These are phyloP conservation scores for Chiridota heheva DNA, from an alignment of 35 echinoderm and acorn worm genomes.

Conservation along the genomic window DNA sequence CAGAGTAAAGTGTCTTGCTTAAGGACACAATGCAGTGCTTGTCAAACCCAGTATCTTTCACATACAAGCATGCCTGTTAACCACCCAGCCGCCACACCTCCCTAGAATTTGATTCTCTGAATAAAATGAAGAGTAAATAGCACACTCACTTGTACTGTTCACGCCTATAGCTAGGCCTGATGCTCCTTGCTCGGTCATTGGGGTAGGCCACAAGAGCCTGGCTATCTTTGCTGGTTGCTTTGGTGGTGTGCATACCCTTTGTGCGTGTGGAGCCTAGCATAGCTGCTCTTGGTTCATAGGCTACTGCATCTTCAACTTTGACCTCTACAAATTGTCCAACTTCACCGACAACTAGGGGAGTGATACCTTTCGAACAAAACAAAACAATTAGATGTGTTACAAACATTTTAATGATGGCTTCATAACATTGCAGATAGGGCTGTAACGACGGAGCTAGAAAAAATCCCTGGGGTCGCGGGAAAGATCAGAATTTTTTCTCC, in stretches of 20 bases:
- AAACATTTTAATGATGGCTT: neutral
- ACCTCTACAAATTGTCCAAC: constrained; percentile 96
- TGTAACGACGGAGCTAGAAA: no score
- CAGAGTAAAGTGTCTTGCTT: no score
- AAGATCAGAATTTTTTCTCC: no score
- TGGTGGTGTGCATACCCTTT: constrained; percentile 70
- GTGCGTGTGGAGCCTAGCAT: constrained; percentile 76
- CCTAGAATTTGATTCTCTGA: no score
- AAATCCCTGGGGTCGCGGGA: no score
- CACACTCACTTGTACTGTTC: constrained; percentile 90
- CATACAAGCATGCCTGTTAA: no score
- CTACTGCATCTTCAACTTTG: constrained; percentile 58
- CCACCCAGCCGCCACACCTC: no score
- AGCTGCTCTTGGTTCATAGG: constrained; percentile 87
- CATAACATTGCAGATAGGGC: neutral
- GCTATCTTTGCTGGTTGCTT: constrained; percentile 57
- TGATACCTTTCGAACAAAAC: constrained; percentile 66
- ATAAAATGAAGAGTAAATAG: no score
- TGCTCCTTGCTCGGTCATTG: constrained; percentile 85
- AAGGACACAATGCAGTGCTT: no score
- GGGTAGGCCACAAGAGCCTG: constrained; percentile 83
- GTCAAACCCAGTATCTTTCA: no score
- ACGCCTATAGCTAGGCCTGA: constrained; percentile 90
- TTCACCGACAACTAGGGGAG: constrained; percentile 93
- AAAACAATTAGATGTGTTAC: no score